Evolutionary conservation across 2,797 vertebrate genomes (phyloP).

Genomic region (Nasua narica): DNA sequence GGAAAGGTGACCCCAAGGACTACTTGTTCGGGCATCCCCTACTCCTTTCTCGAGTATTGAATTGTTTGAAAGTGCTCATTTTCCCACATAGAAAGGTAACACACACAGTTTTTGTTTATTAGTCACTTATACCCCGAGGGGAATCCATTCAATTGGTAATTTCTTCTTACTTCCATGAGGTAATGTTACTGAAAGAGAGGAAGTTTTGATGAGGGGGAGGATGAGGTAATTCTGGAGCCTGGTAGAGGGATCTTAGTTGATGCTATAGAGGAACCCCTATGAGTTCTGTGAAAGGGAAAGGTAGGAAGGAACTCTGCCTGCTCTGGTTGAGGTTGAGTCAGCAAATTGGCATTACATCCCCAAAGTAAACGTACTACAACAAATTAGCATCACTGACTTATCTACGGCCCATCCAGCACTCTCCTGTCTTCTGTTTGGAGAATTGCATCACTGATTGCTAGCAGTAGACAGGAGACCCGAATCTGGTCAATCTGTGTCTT

Average conservation of each 20-base stretch:
- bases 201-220: not conserved
- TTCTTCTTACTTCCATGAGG: not conserved
- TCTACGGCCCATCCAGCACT: not conserved
- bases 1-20: not conserved
- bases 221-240: not conserved
- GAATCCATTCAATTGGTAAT: not conserved
- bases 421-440: not conserved
- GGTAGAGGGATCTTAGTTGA: not conserved
- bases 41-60: not conserved
- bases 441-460: not conserved
- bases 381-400: not conserved
- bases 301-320: not conserved
- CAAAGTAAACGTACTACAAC: not conserved
- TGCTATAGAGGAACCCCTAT: too few species aligned
- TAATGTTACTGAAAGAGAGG: not conserved
- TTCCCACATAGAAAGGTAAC: not conserved
- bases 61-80: not conserved
- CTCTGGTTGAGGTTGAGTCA: not conserved
- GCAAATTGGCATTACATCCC: not conserved
- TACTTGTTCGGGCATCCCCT: not conserved
- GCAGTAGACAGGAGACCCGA: not conserved
- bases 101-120: not conserved
- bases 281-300: not conserved
- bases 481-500: not conserved
- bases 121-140: not conserved